Evolutionary conservation across 2,113 vertebrate genomes (phyloP).

Genomic region (Corythornis madagascariensis): DNA sequence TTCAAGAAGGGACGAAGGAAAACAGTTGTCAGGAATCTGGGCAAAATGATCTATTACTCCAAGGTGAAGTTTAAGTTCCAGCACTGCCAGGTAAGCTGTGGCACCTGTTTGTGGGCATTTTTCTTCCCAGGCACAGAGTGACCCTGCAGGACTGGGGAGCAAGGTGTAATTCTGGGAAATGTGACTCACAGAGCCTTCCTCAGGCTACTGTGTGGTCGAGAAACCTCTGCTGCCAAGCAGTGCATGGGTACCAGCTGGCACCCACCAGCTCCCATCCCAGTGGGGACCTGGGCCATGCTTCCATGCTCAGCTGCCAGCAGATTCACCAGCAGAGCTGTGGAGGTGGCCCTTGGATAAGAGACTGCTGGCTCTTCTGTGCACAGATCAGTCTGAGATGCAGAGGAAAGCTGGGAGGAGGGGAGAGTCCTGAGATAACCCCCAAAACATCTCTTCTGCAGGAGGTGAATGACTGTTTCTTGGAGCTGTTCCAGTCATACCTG

Average conservation of each 20-base stretch:
- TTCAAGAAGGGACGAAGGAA: constrained; percentile 74
- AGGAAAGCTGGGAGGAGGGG: neutral
- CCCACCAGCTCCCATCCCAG: neutral
- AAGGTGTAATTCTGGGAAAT: neutral
- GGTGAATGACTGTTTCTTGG: constrained; percentile 90
- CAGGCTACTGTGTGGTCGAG: neutral
- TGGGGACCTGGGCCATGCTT: neutral
- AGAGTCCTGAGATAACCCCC: neutral
- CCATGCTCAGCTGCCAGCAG: neutral
- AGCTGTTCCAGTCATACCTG: constrained; percentile 92
- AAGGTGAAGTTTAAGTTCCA: constrained; percentile 92
- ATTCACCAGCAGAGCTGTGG: neutral
- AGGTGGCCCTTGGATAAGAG: neutral
- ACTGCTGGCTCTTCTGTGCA: neutral
- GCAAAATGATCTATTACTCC: constrained; percentile 90
- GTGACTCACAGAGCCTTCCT: neutral
- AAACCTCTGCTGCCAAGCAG: neutral
- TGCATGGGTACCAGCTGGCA: accelerated
- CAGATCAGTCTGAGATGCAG: neutral
- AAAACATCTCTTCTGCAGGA: constrained; percentile 74
- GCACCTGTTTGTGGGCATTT: neutral
- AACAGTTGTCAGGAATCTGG: constrained; percentile 84
- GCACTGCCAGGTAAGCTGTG: constrained; percentile 85
- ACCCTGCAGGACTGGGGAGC: neutral
- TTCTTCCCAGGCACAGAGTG: accelerated